Evolutionary conservation across 2,797 vertebrate genomes (phyloP), one percentile per base, ranked within the genome.

Genomic region (Schizopygopsis malacanthus): DNA sequence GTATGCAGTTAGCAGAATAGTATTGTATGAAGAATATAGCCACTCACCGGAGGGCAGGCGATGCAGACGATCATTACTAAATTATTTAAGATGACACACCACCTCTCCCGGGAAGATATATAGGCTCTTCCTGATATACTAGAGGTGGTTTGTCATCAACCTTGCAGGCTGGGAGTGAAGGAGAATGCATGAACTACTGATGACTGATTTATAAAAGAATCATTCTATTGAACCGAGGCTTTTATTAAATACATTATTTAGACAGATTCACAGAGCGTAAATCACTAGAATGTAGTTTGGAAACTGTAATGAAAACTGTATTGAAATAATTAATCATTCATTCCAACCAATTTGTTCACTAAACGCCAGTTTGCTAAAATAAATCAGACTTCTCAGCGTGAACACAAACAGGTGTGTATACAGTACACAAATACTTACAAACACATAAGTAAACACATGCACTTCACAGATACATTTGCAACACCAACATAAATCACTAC

Each of bases 21-120:
- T 79, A 77, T 87, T 92, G 88, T 61, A 3, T 90, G 91, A 94
- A 92, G 37, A 93, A 93, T 92, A 92, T 91, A 82, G 90, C 88
- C 88, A 65, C 76, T 92, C 92, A 90, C 89, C 84, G 43, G 13
- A 77, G 88, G 89, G 91, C 86, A 90, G 91, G 91, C 90, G 90
- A 92, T 89, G 91, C 91, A 92, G 94, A 94, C 92, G 94, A 93
- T 95, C 93, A 93, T 94, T 94, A 94, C 94, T 95, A 92, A 94
- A 95, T 95, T 95, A 96, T 95, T 95, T 94, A 95, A 92, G 92
- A 93, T 92, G 93, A 93, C 93, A 93, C 92, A 91, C 94, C 93
- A 88, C 92, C 91, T 92, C 92, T 91, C 91, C 90, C 85, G 90
- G 89, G 92, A 94, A 95, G 94, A 95, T 93, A 93, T 93, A 94